Base-by-base conservation (phyloP, 2,797 vertebrate genomes). In the Typhlichthys subterraneus region DNA sequence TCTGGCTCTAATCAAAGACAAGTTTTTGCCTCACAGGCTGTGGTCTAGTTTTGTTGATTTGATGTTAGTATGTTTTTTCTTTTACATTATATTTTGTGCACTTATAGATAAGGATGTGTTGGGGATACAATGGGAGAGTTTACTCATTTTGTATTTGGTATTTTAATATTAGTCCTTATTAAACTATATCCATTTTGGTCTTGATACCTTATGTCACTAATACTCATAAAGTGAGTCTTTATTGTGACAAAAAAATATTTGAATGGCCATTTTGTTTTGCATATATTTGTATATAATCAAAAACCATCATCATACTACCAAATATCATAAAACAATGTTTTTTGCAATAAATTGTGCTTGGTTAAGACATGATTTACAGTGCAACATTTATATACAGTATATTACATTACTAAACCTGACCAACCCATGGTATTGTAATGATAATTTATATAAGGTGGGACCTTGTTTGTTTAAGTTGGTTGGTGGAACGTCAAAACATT, bases 61-160 rank as follows among this genome's bases (percentile, higher is more conserved):
- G 23, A 14, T 57, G 9, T 17, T 15, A 15, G 12, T 6, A 23
- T 29, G 2, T 31, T 13, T 31, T 55, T 6, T 13, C 33, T 55
- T 5, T 55, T n/a, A 5, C 23, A 23, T 46, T 46, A 15, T 54
- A 23, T 66, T 2, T 51, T 51, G 61, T 75, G 75, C 83, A 81
- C 58, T 73, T 69, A 51, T 72, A 47, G 53, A 81, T 73, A 55
- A 52, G 63, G 69, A 49, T 82, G 57, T 72, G 31, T 77, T 61
- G 75, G 77, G 66, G 48, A 57, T 38, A 31, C 79, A 80, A 68
- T 57, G 81, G 79, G 73, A 75, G 53, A 75, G 53, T 72, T 73
- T 61, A 42, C 66, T 61, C 8, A 13, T 69, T 53, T 59, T 67
- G 0, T 71, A 55, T 60, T 59, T 3, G 19, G 62, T 52, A 57